These are phyloP conservation scores for Augochlora pura DNA, from an alignment of 1,140 invertebrate species.

Conservation along the genomic window DNA sequence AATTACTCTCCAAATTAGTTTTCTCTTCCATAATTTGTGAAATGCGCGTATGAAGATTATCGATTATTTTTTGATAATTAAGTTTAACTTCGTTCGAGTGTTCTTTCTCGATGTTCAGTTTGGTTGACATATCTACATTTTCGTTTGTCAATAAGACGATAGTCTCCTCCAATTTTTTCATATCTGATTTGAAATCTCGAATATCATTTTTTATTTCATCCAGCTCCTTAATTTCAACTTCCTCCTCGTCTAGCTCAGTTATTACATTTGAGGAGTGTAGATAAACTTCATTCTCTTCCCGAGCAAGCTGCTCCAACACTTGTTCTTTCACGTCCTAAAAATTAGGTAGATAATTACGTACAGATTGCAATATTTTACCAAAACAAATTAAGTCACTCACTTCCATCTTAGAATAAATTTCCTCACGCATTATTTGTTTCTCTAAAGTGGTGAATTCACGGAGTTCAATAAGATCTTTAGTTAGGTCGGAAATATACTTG, in stretches of 20 bases:
- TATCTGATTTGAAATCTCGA: constrained; percentile 66
- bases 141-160: constrained; percentile 69
- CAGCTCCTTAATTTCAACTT: constrained; percentile 61
- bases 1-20: constrained; percentile 47
- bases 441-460: constrained; percentile 52
- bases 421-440: constrained; percentile 40
- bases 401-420: not conserved
- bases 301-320: not conserved
- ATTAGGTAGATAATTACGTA: too few species aligned
- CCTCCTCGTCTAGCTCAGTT: constrained; percentile 64
- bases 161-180: constrained; percentile 69
- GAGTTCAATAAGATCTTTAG: constrained; percentile 37
- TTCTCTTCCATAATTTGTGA: constrained; percentile 59
- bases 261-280: constrained; percentile 11
- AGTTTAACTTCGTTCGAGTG: constrained; percentile 41
- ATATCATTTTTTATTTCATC: constrained; percentile 70
- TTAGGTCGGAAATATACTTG: constrained; percentile 12
- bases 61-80: constrained; percentile 50
- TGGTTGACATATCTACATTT: constrained; percentile 68
- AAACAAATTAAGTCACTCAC: constrained; percentile 21
- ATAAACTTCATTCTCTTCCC: constrained; percentile 5
- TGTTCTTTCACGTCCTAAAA: constrained; percentile 14
- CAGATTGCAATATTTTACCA: not conserved
- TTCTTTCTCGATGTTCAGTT: constrained; percentile 62
- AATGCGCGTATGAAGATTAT: constrained; percentile 51